Conservation (phyloP, 2,797 vertebrate species). For the Macrochelys suwanniensis region DNA sequence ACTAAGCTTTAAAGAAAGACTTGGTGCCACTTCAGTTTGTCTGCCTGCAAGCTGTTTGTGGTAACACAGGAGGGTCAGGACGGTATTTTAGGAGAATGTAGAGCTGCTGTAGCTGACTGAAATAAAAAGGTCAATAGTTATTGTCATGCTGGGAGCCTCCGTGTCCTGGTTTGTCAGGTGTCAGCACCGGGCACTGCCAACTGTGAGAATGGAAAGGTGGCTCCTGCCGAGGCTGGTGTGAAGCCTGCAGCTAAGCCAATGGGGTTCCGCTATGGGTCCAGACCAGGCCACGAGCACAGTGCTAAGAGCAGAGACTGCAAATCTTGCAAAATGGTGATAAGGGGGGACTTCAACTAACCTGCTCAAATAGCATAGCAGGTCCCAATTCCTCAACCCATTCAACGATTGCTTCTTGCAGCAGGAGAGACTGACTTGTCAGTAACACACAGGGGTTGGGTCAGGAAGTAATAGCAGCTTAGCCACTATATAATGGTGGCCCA, state of each 20-base stretch:
- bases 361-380: background rate
- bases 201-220: background rate
- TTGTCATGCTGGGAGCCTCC: background rate
- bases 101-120: slow-evolving; percentile 66
- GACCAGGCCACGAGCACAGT: background rate
- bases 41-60: slow-evolving; percentile 53
- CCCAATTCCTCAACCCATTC: background rate
- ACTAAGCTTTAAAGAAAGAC: slow-evolving; percentile 82
- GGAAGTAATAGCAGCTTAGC: background rate
- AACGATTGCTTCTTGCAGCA: background rate
- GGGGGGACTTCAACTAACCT: background rate
- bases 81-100: slow-evolving; percentile 36
- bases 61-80: slow-evolving; percentile 61
- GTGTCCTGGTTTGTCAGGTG: background rate
- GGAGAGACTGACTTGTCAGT: background rate
- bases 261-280: too few relatives aligned
- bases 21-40: slow-evolving; percentile 64
- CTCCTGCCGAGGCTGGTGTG: background rate
- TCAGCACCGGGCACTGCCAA: background rate
- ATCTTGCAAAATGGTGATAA: background rate
- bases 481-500: background rate
- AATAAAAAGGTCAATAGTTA: slow-evolving; percentile 67
- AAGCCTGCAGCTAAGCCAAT: background rate
- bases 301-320: background rate
- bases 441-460: background rate